Evolutionary conservation across 2,888 invertebrate species (phyloP), one percentile per base, ranked within the genome.

Genomic region (Andrena trimmerana): DNA sequence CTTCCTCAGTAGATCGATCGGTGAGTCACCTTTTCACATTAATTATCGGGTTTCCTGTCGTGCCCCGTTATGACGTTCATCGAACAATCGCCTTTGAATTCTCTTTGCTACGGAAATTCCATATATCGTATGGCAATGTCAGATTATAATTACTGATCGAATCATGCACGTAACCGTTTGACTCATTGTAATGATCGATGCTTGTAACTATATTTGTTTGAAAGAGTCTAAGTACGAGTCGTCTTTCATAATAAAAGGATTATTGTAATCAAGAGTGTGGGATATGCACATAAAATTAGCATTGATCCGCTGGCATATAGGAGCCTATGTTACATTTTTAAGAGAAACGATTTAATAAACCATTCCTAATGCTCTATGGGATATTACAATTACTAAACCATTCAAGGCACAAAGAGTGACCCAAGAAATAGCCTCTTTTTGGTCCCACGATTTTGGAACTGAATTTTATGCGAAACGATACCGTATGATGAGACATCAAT

Each of bases 41-140:
- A 69, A 83, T 82, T 84, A 82, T 62, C 67, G 70, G n/a, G 76
- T 66, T 84, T 84, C 83, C 78, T 83, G 83, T 77, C 81, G 29
- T 75, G 42, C 42, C 50, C 63, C 50, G 52, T 69, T 68, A 27
- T 76, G 82, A 81, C 81, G 80, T 24, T 70, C 66, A 42, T 29
- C 65, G 67, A 16, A 52, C 65, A 57, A 77, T 81, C 66, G 24
- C 42, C 66, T 74, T 57, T 78, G 73, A 69, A 72, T 77, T 60
- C 74, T 66, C 48, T 20, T 42, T 29, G 59, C 48, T 42, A 59
- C 65, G 50, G 29, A 20, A 63, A 42, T 50, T 57, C 82, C 82
- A 81, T 81, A 76, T 80, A 63, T 20, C 62, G 81, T 27, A 0
- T n/a, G 1, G 13, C 59, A 36, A 65, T 67, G 81, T 75, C 82